Conservation (phyloP, 2,797 vertebrate genomes). For the Apogon talboti region DNA sequence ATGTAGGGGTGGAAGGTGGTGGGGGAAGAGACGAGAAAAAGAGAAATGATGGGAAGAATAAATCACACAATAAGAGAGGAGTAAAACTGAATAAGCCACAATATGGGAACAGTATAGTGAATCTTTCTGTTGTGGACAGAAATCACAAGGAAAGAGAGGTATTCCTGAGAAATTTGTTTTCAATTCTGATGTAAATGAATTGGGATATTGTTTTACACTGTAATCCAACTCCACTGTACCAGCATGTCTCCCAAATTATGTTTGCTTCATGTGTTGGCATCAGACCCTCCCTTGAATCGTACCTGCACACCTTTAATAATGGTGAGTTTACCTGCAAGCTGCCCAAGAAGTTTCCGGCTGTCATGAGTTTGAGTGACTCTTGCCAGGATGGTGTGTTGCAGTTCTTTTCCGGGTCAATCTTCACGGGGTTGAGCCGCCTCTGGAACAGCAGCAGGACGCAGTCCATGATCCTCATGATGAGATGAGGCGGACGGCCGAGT, state of each 20-base stretch:
- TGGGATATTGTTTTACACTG: no score
- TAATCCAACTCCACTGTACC: no score
- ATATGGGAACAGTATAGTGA: neutral
- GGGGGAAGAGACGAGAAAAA: neutral
- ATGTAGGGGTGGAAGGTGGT: neutral
- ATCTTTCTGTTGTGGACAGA: neutral
- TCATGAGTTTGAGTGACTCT: conserved; percentile 97
- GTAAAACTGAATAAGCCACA: neutral
- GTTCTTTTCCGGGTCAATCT: conserved; percentile 88
- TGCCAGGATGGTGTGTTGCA: conserved; percentile 92
- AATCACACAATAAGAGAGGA: neutral
- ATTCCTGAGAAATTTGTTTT: no score
- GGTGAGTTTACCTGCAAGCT: conserved; percentile 78
- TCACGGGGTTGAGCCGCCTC: conserved; percentile 88
- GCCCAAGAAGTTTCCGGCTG: conserved; percentile 94
- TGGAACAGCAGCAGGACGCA: conserved; percentile 96
- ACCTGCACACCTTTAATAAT: neutral
- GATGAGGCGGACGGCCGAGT: conserved; percentile 92
- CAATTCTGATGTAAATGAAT: no score
- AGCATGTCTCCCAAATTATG: no score
- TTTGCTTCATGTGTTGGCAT: no score
- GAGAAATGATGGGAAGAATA: neutral
- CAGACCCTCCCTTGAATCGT: no score
- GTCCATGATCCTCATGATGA: conserved; percentile 99
- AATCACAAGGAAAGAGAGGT: neutral